phyloP scores from a whole-genome alignment of 2,113 vertebrate genomes.

The Actinemys pallida region DNA sequence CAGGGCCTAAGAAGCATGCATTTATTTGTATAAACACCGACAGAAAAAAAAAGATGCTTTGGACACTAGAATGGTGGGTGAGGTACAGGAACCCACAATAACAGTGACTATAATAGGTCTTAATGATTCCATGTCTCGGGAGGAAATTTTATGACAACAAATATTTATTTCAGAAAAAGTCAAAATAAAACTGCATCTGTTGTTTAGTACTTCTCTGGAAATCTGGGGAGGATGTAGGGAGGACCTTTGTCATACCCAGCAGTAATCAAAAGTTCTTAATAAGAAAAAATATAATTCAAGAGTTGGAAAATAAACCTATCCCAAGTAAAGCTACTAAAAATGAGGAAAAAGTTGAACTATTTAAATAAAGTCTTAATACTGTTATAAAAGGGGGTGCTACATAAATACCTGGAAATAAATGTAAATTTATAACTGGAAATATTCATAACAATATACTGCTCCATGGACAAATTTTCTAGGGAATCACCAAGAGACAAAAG shows the following conservation, averaged over 20 bases:
- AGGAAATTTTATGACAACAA: background rate
- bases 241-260: accelerated
- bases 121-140: too few relatives aligned
- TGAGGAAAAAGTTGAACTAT: background rate
- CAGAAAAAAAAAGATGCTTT: background rate
- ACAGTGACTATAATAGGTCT: background rate
- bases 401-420: background rate
- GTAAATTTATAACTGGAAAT: background rate
- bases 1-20: background rate
- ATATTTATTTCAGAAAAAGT: background rate
- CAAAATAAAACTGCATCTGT: background rate
- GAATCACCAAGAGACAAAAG: background rate
- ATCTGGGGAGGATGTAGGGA: background rate
- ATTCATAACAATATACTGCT: too few relatives aligned
- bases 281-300: background rate
- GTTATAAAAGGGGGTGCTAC: background rate
- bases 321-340: accelerated
- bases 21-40: background rate
- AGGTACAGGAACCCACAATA: background rate
- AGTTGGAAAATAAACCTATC: background rate
- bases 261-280: accelerated
- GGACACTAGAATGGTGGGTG: background rate
- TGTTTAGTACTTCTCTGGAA: background rate
- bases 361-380: accelerated
- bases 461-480: background rate